Evolutionary conservation across 2,888 invertebrate genomes (phyloP), one percentile per base, ranked within the genome.

Genomic region (Caenorhabditis afra): DNA sequence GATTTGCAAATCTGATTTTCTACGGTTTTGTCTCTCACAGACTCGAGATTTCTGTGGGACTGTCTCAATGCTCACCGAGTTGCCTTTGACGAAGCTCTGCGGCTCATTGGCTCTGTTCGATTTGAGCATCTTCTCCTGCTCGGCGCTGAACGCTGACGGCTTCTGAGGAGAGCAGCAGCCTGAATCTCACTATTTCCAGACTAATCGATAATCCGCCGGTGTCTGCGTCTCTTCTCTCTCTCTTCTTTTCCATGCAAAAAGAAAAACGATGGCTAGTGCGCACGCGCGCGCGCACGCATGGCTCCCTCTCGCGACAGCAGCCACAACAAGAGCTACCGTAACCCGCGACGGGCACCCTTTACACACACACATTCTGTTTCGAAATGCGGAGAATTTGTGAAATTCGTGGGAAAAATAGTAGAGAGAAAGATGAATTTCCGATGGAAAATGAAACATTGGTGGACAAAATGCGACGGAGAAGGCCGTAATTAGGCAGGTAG

Each of bases 81-180:
- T 81, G n/a, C 74, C 64, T 12, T 75, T 81, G 23, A 79, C 74
- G 16, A 79, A 83, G 64, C 80, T 73, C 53, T 81, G 81, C 18
- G 83, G 83, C 64, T 81, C 83, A 64, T 83, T 83, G 35, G 67
- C 44, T 23, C 70, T 61, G 44, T 71, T 68, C 11, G 77, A 67
- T 50, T 76, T 67, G 44, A 81, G 55, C 83, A 83, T 81, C 57
- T 80, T 83, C 58, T 83, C 80, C 16, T 78, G 68, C 52, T 83
- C 81, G 8, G 71, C 53, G 49, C 65, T 67, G 67, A 81, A 81
- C 3, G 83, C 71, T 11, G 83, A 81, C 12, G 80, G 49, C 41
- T 50, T 62, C 29, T 78, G 81, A 8, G 81, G 81, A 5, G 73
- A 74, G 1, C 55, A 22, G 22, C 81, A 82, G 44, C 79, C 77